Evolutionary conservation across 2,113 vertebrate species (phyloP).

Genomic region (Delphinapterus leucas): DNA sequence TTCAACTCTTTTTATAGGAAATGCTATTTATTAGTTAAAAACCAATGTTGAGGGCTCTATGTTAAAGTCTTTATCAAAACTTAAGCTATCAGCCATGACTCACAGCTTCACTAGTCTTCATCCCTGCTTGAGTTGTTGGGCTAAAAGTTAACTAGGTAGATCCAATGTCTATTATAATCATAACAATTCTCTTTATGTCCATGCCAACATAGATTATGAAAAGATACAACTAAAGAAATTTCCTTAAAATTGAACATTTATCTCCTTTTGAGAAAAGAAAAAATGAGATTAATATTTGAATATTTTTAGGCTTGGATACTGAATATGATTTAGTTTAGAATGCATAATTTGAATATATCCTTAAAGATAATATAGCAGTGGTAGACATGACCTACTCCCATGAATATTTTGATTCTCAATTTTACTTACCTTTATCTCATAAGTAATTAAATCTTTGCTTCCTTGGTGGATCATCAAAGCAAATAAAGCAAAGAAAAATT

Average conservation of each 20-base stretch:
- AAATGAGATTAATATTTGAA: slow-evolving; percentile 3
- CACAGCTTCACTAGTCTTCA: neutral
- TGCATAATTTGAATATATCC: neutral
- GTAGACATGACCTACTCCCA: neutral
- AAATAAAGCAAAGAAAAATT: neutral
- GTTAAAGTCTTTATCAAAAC: neutral
- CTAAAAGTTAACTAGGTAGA: neutral
- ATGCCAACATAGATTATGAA: neutral
- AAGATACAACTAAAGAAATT: neutral
- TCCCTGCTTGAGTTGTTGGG: neutral
- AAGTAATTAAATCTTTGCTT: neutral
- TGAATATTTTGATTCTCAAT: neutral
- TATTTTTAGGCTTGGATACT: slow-evolving; percentile 12
- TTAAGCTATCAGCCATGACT: neutral
- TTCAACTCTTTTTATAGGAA: neutral
- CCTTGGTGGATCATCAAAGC: neutral
- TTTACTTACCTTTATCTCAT: slow-evolving; percentile 5
- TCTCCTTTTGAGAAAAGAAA: neutral
- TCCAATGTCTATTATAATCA: neutral
- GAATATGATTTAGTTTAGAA: slow-evolving; percentile 19
- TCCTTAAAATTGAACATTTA: neutral
- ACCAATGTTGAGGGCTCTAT: neutral
- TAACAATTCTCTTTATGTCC: neutral
- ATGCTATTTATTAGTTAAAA: neutral
- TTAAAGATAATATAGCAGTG: neutral